Evolutionary conservation across 2,797 vertebrate species (phyloP), one percentile per base, ranked within the genome.

Genomic region (Epinephelus coioides): DNA sequence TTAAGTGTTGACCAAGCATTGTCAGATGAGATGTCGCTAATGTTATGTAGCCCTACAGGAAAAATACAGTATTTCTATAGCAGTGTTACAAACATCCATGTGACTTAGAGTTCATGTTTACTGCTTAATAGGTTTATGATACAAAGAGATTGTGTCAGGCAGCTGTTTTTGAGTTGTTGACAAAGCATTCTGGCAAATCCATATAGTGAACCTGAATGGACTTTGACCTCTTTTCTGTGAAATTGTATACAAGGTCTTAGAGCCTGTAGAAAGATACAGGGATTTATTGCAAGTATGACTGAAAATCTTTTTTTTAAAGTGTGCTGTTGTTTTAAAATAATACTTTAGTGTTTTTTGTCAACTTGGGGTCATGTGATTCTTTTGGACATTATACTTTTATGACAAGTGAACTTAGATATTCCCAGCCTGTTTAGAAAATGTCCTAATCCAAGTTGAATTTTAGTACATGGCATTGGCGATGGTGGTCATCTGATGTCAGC

Each of bases 141-240:
- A 60, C 38, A 18, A 38, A 13, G 1, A 6, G 43, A 18, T 51
- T 65, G 21, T 34, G n/a, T 3, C 19, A 57, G 14, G 27, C 18
- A 47, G 18, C 15, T 30, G 34, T 30, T 56, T 19, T 43, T 46
- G 12, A 57, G 34, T 44, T 76, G 57, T 81, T 81, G 67, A 79
- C 64, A 3, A 14, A 19, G 40, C 76, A 69, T 18, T 4, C 9
- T 60, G 5, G 59, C 17, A 56, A 69, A 76, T 74, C 21, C 4
- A 51, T 56, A 30, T 50, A 46, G 9, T 34, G 72, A 19, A 70
- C 30, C 18, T 73, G 21, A 82, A 11, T 62, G 70, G 49, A 86
- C 82, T 7, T 78, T 78, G 74, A 4, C 21, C 62, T 61, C 43
- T 47, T 1, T 53, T 30, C 25, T 66, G 73, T 76, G 70, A 21